Evolutionary conservation across 2,113 vertebrate species (phyloP), one percentile per base, ranked within the genome.

Genomic region (Dromiciops gliroides): DNA sequence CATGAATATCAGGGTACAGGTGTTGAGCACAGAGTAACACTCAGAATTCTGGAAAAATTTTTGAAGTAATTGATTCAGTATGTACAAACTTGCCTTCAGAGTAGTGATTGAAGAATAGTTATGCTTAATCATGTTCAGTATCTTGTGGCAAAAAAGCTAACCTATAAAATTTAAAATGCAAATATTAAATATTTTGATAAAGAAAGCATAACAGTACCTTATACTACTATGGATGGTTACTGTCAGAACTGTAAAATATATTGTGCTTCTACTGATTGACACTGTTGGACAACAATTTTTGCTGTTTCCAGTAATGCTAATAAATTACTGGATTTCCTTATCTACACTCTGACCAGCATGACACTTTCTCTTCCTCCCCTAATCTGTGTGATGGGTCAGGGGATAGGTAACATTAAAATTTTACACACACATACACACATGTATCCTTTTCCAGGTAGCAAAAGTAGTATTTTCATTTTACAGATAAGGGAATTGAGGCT

Each of bases 131-230:
- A 37, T 67, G 60, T n/a, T 25, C 53, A 56, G 60, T 67, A n/a
- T 31, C 60, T 67, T 37, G 12, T 37, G 60, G 19, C n/a, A 37
- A 67, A n/a, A 67, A n/a, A 25, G 25, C 10, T 95, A 56, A 83
- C 94, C 23, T 91, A 3, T 24, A 95, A 52, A 53, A 75, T 97
- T 96, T 97, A 96, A 56, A 96, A 89, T 95, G 7, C 7, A 95
- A 89, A n/a, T 95, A 31, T 96, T 94, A 92, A 56, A 53, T 25
- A 93, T 90, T 90, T 88, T 95, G 93, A 89, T 67, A 67, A 67
- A 37, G 12, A 37, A 67, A 67, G 31, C 31, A 67, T 16, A 67
- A 67, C 31, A 37, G 56, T 37, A 1, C 60, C 56, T 37, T 37
- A 67, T 6, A 75, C 67, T 75, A 22, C 16, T 19, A 7, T 75